Evolutionary conservation across 2,113 vertebrate species (phyloP), one percentile per base, ranked within the genome.

Genomic region (Camelus dromedarius): DNA sequence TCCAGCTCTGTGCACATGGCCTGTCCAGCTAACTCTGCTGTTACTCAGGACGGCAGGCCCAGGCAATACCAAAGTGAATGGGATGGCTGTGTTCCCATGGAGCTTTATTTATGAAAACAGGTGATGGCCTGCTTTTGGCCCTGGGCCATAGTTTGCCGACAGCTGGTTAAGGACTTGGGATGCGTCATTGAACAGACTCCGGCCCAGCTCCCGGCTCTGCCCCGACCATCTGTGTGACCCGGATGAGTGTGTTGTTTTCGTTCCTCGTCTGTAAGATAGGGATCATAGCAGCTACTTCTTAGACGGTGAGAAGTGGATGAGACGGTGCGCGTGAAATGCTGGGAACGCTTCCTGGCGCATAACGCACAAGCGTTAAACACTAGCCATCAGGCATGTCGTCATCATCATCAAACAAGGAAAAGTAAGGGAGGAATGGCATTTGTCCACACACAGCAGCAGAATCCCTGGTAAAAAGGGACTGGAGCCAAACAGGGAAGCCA

Each of bases 81-180:
- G 88, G 38, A 60, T 3, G 28, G 18, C n/a, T 26, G 19, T 6
- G 56, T 42, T 73, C 54, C 52, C n/a, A 15, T 50, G 35, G 82
- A 60, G 72, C 24, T 73, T 92, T 42, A 84, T 73, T 92, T 42
- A 84, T n/a, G 75, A 32, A 83, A 64, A 64, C 18, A 54, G 26
- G 26, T 3, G 32, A 16, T 11, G 42, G 67, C n/a, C 79, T 64
- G 28, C 52, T 30, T 60, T 10, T 26, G 26, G 75, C 75, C 54
- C 30, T 19, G 84, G 64, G 54, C 64, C 28, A 0, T 38, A 18
- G 70, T 42, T 24, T 69, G 70, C 26, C 20, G 1, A 2, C 52
- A 19, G 32, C 52, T 42, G n/a, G 42, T 9, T 28, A 77, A 62
- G n/a, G 62, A 7, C 22, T 12, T 9, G 22, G 20, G 58, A 35